Conservation (phyloP, 2,888 invertebrate genomes). For the Oscheius sp. region DNA sequence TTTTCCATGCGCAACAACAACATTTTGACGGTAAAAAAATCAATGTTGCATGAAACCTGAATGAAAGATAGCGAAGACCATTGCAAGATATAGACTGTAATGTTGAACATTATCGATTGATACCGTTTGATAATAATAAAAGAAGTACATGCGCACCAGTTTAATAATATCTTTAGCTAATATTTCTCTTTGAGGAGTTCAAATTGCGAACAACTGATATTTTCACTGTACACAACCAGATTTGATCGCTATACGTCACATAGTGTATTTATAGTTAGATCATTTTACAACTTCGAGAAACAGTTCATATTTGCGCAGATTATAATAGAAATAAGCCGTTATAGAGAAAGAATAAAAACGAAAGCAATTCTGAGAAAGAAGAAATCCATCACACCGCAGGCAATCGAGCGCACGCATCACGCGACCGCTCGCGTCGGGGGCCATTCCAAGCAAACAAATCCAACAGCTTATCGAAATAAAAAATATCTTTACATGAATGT, state of each 20-base stretch:
- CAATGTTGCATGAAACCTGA: neutral
- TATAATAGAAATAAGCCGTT: neutral
- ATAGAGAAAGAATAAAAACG: slow-evolving; percentile 5
- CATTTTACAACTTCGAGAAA: too few relatives aligned
- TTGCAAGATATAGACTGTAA: neutral
- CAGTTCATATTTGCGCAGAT: too few relatives aligned
- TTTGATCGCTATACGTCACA: too few relatives aligned
- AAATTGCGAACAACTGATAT: too few relatives aligned
- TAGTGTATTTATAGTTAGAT: too few relatives aligned
- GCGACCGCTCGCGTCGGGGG: slow-evolving; percentile 21
- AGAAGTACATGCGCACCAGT: neutral
- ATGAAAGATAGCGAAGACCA: slow-evolving; percentile 4
- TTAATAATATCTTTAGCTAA: neutral
- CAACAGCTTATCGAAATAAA: slow-evolving; percentile 28
- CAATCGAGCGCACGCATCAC: slow-evolving; percentile 27
- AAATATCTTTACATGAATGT: too few relatives aligned
- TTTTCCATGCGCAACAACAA: slow-evolving; percentile 46
- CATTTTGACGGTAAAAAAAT: slow-evolving; percentile 24
- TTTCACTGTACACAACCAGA: too few relatives aligned
- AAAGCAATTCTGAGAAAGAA: slow-evolving; percentile 8
- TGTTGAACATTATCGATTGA: neutral
- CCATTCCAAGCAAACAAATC: slow-evolving; percentile 37
- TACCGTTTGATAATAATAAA: neutral
- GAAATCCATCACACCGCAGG: slow-evolving; percentile 29
- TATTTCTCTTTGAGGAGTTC: neutral